Evolutionary conservation across 2,113 vertebrate species (phyloP), one percentile per base, ranked within the genome.

Genomic region (Onychostoma macrolepis): DNA sequence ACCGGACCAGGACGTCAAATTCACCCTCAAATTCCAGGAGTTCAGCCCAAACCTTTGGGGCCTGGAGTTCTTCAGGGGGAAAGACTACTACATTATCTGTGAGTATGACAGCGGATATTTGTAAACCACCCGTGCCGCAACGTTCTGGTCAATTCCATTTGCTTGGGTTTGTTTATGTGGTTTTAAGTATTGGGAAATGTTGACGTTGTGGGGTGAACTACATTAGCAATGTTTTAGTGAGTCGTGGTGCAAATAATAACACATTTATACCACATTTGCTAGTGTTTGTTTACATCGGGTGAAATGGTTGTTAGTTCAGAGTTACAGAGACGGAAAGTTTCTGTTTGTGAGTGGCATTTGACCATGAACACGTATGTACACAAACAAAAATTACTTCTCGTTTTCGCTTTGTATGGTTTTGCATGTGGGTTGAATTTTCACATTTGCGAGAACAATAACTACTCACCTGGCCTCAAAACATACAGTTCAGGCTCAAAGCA

Each of bases 41-140:
- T 99, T 99, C 95, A 99, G 98, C 92, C 98, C 98, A 87, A 99
- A 99, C 88, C 96, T 99, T 21, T 99, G 98, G 98, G 98, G 98
- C 56, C 93, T 99, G 92, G 98, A 99, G 96, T 99, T 99, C 96
- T 96, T 97, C 95, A 97, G 95, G 93, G 97, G 97, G 88, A 97
- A 93, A 91, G 97, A 99, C 94, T 99, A 99, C 95, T 99, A 97
- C 94, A 99, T 99, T 93, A 99, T 99, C 96, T 99, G 98, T 99
- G 95, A 98, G 98, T 99, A 83, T 67, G 78, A 28, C 65, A 84
- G 56, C 2, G 17, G 53, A 36, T 72, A 58, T 26, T 17, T 45
- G 53, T 21, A 28, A 24, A 41, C 13, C 41, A 28, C 28, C 4
- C 17, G 53, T 71, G 67, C 67, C 12, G 12, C 43, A 41, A 4